Evolutionary conservation across 2,113 vertebrate species (phyloP).

Genomic region (Amblyopsis rosae): DNA sequence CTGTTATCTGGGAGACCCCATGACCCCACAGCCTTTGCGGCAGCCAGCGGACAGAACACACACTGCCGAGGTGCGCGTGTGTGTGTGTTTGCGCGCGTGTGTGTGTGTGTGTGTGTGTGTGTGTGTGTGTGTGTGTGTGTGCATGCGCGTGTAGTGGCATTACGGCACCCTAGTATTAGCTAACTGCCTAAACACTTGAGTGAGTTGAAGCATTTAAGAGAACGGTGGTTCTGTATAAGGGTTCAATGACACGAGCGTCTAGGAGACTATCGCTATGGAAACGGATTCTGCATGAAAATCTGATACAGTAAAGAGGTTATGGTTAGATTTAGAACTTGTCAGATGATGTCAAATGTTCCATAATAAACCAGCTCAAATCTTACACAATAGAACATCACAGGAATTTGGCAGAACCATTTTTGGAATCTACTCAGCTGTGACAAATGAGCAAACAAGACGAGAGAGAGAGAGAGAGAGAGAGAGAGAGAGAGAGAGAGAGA

Average conservation of each 20-base stretch:
- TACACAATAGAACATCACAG: too few relatives aligned
- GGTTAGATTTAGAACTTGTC: too few relatives aligned
- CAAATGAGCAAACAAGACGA: too few relatives aligned
- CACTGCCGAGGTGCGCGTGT: constrained; percentile 24
- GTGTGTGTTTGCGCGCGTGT: constrained; percentile 19
- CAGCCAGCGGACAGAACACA: constrained; percentile 71
- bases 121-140: constrained; percentile 14
- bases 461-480: neutral
- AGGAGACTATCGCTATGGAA: too few relatives aligned
- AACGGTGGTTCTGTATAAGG: neutral
- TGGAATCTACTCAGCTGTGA: too few relatives aligned
- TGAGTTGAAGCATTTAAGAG: constrained; percentile 26
- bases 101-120: constrained; percentile 17
- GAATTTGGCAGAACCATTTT: too few relatives aligned
- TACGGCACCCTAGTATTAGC: constrained; percentile 48
- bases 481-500: constrained; percentile 26
- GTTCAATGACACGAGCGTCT: neutral
- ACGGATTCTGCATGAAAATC: too few relatives aligned
- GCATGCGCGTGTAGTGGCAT: constrained; percentile 18
- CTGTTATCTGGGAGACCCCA: constrained; percentile 84
- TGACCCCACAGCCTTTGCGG: constrained; percentile 75
- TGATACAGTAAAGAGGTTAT: too few relatives aligned
- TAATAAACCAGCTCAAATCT: too few relatives aligned
- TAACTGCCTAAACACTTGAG: constrained; percentile 67
- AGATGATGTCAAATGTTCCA: too few relatives aligned